Evolutionary conservation across 2,797 vertebrate genomes (phyloP).

Genomic region (Pygocentrus nattereri): DNA sequence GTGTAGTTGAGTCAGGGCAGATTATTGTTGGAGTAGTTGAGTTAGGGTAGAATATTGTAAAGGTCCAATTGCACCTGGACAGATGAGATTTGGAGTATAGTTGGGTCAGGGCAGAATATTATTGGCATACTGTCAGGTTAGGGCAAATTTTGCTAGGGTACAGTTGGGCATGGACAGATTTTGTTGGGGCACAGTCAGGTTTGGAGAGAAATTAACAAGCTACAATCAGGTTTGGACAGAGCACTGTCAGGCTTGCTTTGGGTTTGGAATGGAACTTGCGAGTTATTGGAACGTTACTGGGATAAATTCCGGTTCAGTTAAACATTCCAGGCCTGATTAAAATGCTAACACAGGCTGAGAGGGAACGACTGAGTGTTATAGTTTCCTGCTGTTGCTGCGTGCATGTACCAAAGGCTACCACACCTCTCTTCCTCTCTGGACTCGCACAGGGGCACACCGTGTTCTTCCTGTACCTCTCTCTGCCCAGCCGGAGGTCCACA

Average conservation of each 20-base stretch:
- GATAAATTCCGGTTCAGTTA: too few relatives aligned
- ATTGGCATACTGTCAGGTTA: background rate
- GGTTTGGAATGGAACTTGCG: too few relatives aligned
- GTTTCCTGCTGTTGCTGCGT: constrained; percentile 10
- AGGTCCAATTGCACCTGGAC: background rate
- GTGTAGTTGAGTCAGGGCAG: too few relatives aligned
- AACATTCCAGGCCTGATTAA: too few relatives aligned
- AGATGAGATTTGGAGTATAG: background rate
- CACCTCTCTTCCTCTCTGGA: constrained; percentile 42
- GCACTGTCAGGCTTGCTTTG: too few relatives aligned
- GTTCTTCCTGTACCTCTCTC: constrained; percentile 76
- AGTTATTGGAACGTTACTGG: too few relatives aligned
- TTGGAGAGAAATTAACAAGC: background rate
- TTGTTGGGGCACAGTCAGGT: background rate
- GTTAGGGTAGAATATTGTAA: background rate
- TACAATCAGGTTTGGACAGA: background rate
- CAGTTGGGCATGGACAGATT: background rate
- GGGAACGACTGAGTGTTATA: background rate
- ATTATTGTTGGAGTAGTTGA: too few relatives aligned
- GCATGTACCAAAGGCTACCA: constrained; percentile 1
- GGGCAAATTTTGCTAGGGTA: background rate
- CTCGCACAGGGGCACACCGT: constrained; percentile 48
- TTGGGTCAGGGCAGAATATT: background rate
- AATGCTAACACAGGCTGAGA: background rate
- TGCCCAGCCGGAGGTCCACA: constrained; percentile 69